Base-by-base conservation (phyloP, 2,797 vertebrate genomes). In the Cuculus canorus region DNA sequence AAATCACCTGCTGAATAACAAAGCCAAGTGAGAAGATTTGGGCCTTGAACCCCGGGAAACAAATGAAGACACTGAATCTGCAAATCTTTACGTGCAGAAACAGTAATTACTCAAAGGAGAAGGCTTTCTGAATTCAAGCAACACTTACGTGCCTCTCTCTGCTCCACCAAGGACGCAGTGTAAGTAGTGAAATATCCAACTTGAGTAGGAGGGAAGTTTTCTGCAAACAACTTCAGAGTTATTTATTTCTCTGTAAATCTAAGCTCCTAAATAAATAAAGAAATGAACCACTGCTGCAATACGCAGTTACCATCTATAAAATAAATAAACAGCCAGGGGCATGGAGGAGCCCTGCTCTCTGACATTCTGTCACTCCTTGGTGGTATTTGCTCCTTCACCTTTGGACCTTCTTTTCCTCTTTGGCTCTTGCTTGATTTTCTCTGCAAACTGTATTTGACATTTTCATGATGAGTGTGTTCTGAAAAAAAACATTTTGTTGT, bases 401-500 rank as follows among this genome's bases (percentile, higher is more conserved):
- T 90, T n/a, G 50, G 82, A 86, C 79, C 85, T 94, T 83, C 68
- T 71, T 90, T 85, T 82, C 78, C 72, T 96, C 85, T 84, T 91
- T 89, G 64, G 72, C 39, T 96, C 28, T 79, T 61, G 56, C 59
- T 90, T 91, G 79, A 81, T 68, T 91, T 82, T 77, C 72, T 88
- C 88, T 90, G 72, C 65, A 82, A 94, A 95, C 64, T n/a, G 13
- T 25, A 25, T 71, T 89, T 95, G 89, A 80, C 92, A 88, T 71
- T 90, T 92, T 54, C 64, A 41, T 79, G 88, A 92, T 4, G 24
- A 76, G 93, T 59, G 37, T 52, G 53, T 22, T 73, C 35, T 45
- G n/a, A 91, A 95, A 95, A 95, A 95, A 93, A 86, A 9, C 4
- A 78, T 75, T 85, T 86, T 32, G 27, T 87, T 91, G 87, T 85